Evolutionary conservation across 2,797 vertebrate species (phyloP).

Genomic region (Tympanoctomys barrerae): DNA sequence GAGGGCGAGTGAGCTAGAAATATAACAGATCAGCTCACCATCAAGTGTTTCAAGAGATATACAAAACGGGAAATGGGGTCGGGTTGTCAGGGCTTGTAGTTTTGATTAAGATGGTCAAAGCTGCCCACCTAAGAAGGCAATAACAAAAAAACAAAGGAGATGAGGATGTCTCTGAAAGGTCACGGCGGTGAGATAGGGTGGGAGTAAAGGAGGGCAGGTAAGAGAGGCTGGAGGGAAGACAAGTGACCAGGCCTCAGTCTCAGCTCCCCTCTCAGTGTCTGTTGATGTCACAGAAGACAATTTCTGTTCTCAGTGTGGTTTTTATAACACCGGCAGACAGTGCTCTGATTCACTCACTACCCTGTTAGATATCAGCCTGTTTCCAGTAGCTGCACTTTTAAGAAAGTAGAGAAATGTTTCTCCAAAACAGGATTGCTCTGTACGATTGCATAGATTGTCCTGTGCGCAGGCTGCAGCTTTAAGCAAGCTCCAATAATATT

Average conservation of each 20-base stretch:
- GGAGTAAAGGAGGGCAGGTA: not conserved
- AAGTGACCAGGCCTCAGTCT: not conserved
- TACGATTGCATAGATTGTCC: not conserved
- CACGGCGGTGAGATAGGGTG: not conserved
- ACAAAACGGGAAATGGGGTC: not conserved
- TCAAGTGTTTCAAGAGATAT: not conserved
- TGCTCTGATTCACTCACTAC: not conserved
- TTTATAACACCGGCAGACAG: not conserved
- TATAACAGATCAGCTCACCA: not conserved
- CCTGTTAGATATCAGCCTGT: not conserved
- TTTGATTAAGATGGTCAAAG: conserved; percentile 5
- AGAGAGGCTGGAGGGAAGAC: not conserved
- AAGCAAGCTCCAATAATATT: not conserved
- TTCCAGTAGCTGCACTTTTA: not conserved
- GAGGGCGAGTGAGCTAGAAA: not conserved
- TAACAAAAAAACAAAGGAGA: not conserved
- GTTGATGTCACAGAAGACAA: not conserved
- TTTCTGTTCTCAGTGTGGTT: not conserved
- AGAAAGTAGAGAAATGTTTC: not conserved
- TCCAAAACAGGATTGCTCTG: not conserved
- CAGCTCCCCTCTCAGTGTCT: not conserved
- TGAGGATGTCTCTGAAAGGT: not conserved
- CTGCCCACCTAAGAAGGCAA: not conserved
- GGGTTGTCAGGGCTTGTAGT: not conserved
- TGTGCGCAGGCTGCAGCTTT: not conserved